Percentiles rank a stretch among this genome's conserved stretches.
Conservation (phyloP, 2,888 invertebrate species). For the Tenthredo distinguenda region DNA sequence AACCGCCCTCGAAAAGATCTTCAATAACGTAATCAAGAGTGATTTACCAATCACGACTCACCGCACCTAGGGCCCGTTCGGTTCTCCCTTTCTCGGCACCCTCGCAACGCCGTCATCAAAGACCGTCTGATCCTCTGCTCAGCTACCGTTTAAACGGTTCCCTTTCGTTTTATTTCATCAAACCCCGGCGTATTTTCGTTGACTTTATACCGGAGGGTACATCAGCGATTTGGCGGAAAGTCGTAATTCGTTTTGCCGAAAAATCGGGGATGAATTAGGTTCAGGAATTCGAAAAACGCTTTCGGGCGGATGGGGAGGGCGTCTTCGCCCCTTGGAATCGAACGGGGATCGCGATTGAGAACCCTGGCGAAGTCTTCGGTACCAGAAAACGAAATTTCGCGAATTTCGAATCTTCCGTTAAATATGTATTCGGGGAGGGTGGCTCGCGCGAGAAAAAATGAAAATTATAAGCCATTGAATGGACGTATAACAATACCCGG, state of each 20-base stretch:
- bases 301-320: not conserved
- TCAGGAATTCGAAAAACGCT: not conserved
- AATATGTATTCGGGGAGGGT: not conserved
- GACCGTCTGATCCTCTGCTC: conserved; percentile 39
- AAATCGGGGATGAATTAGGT: not conserved
- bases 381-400: not conserved
- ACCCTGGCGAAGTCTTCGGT: not conserved
- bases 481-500: not conserved
- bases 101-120: conserved; percentile 23
- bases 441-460: not conserved
- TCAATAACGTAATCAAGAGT: conserved; percentile 43
- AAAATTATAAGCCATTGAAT: not conserved
- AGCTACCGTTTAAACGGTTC: conserved; percentile 35
- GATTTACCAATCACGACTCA: conserved; percentile 42
- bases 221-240: not conserved
- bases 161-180: conserved; percentile 32
- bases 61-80: not conserved
- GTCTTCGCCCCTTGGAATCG: too few relatives aligned
- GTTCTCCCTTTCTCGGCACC: not conserved
- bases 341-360: not conserved
- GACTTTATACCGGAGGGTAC: not conserved
- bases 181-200: not conserved
- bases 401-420: not conserved
- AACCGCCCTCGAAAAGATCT: conserved; percentile 20
- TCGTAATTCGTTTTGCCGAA: not conserved